A percentile compares a stretch with the other conserved stretches of the same genome.
Conservation (phyloP, 2,797 vertebrate species). For the Malacoraja senta region DNA sequence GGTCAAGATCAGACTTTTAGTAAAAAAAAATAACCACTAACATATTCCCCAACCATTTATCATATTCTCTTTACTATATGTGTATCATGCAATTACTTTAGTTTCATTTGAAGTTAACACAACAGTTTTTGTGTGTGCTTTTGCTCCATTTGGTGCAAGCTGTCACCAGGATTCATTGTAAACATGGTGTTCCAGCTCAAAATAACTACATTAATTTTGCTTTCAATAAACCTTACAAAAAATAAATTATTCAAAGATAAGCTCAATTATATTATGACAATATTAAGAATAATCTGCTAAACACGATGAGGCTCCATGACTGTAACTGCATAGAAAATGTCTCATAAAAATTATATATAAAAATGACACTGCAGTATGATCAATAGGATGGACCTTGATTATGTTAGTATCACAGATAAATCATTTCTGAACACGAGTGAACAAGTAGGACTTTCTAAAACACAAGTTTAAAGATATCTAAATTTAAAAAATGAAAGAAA, state of each 20-base stretch:
- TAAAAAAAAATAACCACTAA: background rate
- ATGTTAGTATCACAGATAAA: background rate
- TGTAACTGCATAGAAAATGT: background rate
- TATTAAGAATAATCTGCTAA: background rate
- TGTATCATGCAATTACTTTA: background rate
- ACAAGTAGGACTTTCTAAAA: background rate
- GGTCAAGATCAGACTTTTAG: too few species aligned
- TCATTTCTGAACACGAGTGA: background rate
- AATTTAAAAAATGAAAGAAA: background rate
- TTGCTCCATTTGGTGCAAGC: background rate
- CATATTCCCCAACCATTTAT: background rate
- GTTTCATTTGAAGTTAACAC: background rate
- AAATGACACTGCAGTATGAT: slow-evolving; percentile 29
- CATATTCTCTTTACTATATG: background rate
- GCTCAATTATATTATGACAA: background rate
- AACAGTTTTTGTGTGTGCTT: background rate
- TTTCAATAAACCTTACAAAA: slow-evolving; percentile 22
- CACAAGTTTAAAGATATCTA: background rate
- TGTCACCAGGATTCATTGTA: background rate
- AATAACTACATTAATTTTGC: background rate
- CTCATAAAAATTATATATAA: background rate
- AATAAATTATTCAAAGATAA: background rate
- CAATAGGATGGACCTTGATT: background rate
- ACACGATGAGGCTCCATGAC: background rate
- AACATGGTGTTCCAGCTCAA: slow-evolving; percentile 2